Percentiles rank a stretch among this genome's conserved stretches.
phyloP scores from a whole-genome alignment of 2,113 vertebrate genomes.

The Anguilla japonica region DNA sequence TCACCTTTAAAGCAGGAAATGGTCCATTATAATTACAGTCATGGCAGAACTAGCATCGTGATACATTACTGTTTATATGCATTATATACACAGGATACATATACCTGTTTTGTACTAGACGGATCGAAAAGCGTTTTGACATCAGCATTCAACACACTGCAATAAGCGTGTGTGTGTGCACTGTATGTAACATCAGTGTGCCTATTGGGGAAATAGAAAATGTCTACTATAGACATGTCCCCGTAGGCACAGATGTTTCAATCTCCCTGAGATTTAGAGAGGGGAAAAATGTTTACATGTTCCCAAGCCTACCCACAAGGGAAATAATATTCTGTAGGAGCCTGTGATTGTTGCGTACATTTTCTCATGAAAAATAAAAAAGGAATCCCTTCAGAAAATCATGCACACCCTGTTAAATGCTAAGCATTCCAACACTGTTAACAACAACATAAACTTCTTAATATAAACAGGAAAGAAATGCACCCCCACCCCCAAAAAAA shows the following conservation, averaged over 20 bases:
- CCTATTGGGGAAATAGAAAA: background rate
- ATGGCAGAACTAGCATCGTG: background rate
- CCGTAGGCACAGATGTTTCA: background rate
- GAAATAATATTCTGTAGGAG: too few relatives aligned
- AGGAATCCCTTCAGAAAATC: background rate
- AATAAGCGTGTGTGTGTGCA: background rate
- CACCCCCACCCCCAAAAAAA: background rate
- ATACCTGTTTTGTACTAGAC: too few relatives aligned
- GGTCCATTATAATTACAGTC: background rate
- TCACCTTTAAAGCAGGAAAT: background rate
- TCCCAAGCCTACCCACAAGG: background rate
- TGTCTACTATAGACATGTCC: background rate
- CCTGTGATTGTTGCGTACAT: too few relatives aligned
- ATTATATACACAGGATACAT: background rate
- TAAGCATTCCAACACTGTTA: background rate
- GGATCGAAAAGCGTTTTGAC: too few relatives aligned
- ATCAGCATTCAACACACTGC: too few relatives aligned
- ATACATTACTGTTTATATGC: background rate
- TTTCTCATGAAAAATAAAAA: background rate
- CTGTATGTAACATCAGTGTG: too few relatives aligned
- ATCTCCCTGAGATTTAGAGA: background rate
- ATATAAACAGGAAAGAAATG: background rate
- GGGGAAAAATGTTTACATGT: background rate
- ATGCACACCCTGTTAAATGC: background rate
- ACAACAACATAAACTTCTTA: background rate